Conservation (phyloP, 30 jellyfish, hydroid and myxozoan genomes). For the Cassiopea xamachana region DNA sequence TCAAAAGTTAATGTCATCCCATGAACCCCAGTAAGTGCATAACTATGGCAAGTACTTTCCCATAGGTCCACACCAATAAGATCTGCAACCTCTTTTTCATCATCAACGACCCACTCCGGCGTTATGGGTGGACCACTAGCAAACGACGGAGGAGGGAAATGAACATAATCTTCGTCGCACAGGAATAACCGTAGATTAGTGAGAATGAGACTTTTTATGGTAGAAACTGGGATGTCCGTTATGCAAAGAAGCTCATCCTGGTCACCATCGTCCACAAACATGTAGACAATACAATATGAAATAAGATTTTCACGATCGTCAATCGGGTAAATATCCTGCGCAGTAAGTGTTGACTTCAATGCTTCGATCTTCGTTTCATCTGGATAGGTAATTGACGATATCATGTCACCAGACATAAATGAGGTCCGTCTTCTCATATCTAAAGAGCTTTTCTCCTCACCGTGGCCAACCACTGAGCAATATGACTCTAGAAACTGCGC, state of each 20-base stretch:
- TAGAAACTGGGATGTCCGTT: slow-evolving; percentile 59
- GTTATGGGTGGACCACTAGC: slow-evolving; percentile 79
- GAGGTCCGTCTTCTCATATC: slow-evolving; percentile 61
- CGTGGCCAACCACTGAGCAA: slow-evolving; percentile 70
- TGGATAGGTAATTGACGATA: slow-evolving; percentile 74
- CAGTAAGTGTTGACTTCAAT: slow-evolving; percentile 69
- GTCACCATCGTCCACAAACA: slow-evolving; percentile 38
- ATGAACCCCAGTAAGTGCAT: slow-evolving; percentile 60
- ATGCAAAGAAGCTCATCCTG: slow-evolving; percentile 49
- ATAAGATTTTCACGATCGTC: slow-evolving; percentile 88
- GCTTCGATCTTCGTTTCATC: slow-evolving; percentile 93
- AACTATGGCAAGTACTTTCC: slow-evolving; percentile 61
- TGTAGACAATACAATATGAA: slow-evolving; percentile 84
- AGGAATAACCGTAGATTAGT: slow-evolving; percentile 85
- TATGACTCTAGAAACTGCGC: slow-evolving; percentile 85
- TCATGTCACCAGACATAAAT: slow-evolving; percentile 49
- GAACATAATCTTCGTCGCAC: slow-evolving; percentile 95
- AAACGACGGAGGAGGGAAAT: slow-evolving; percentile 94
- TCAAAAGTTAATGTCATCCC: slow-evolving; percentile 82
- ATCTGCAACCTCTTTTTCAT: slow-evolving; percentile 63
- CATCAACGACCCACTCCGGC: slow-evolving; percentile 96
- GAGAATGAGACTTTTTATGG: slow-evolving; percentile 71
- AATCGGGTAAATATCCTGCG: slow-evolving; percentile 81
- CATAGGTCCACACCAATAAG: slow-evolving; percentile 89
- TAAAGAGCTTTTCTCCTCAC: slow-evolving; percentile 56